Conservation (phyloP, 2,888 invertebrate species). For the Xestia ashworthii region DNA sequence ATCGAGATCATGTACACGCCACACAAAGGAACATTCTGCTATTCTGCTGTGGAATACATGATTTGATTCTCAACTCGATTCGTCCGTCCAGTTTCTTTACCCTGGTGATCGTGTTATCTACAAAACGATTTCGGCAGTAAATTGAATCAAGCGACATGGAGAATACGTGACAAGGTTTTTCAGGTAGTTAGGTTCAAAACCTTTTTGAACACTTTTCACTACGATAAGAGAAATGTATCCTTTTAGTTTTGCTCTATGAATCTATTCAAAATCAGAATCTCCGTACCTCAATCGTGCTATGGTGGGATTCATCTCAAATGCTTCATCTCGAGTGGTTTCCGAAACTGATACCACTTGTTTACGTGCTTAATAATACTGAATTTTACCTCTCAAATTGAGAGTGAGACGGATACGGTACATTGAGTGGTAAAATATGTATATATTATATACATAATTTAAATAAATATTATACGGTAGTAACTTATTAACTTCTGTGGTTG, state of each 20-base stretch:
- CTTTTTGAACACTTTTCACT: neutral
- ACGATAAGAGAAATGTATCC: neutral
- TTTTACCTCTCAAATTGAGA: no score
- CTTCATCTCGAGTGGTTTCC: neutral
- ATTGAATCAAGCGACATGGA: slow-evolving; percentile 1
- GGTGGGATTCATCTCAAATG: neutral
- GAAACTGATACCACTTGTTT: neutral
- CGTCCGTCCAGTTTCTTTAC: neutral
- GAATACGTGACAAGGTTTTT: neutral
- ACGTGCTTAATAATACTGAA: neutral
- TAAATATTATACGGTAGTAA: no score
- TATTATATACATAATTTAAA: no score
- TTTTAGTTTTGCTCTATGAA: neutral
- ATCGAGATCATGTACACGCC: slow-evolving; percentile 12
- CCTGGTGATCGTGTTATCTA: neutral
- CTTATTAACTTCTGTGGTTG: no score
- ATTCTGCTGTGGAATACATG: slow-evolving; percentile 3
- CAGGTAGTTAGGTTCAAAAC: neutral
- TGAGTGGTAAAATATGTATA: no score
- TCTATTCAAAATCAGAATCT: neutral
- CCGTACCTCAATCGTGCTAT: no score
- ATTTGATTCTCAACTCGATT: slow-evolving; percentile 6
- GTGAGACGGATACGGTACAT: no score
- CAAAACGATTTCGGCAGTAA: neutral
- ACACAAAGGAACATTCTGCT: slow-evolving; percentile 20